These are phyloP conservation scores for Oncorhynchus mykiss DNA, from an alignment of 2,113 vertebrate genomes.

Conservation along the genomic window DNA sequence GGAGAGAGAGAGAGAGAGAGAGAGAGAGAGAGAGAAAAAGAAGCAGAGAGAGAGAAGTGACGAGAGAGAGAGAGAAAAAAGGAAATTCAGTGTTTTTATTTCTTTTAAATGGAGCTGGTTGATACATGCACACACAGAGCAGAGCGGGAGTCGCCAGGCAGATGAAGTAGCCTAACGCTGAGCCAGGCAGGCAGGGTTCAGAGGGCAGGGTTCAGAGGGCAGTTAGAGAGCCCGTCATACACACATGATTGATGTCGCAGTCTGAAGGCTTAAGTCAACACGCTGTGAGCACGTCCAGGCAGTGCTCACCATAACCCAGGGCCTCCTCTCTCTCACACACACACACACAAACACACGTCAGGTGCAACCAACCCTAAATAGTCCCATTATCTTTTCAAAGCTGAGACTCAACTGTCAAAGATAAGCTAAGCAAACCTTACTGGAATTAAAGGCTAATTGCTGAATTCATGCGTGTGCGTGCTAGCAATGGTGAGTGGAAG, in stretches of 20 bases:
- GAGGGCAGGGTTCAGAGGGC: conserved; percentile 36
- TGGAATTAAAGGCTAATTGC: neutral
- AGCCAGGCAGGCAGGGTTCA: conserved; percentile 48
- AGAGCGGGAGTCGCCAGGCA: conserved; percentile 53
- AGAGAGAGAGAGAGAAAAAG: neutral
- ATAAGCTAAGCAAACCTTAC: neutral
- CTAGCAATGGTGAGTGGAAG: neutral
- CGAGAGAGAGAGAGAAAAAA: neutral
- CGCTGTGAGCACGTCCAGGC: conserved; percentile 70
- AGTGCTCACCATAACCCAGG: conserved; percentile 35
- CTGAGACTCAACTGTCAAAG: neutral
- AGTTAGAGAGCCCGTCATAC: conserved; percentile 58
- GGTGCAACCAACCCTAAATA: conserved; percentile 62
- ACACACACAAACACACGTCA: conserved; percentile 73
- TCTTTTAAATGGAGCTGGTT: conserved; percentile 56
- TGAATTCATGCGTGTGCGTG: neutral
- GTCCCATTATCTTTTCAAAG: conserved; percentile 71
- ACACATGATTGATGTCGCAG: conserved; percentile 75
- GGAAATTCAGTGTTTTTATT: conserved; percentile 23
- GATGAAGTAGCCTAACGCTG: conserved; percentile 49
- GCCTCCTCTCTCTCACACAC: conserved; percentile 50
- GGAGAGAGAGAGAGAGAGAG: conserved; percentile 8
- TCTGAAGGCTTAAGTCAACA: conserved; percentile 79
- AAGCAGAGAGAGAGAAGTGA: conserved; percentile 5
- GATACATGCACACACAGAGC: conserved; percentile 57